These are phyloP conservation scores for Phainopepla nitens DNA, from an alignment of 2,113 vertebrate genomes.

Conservation along the genomic window DNA sequence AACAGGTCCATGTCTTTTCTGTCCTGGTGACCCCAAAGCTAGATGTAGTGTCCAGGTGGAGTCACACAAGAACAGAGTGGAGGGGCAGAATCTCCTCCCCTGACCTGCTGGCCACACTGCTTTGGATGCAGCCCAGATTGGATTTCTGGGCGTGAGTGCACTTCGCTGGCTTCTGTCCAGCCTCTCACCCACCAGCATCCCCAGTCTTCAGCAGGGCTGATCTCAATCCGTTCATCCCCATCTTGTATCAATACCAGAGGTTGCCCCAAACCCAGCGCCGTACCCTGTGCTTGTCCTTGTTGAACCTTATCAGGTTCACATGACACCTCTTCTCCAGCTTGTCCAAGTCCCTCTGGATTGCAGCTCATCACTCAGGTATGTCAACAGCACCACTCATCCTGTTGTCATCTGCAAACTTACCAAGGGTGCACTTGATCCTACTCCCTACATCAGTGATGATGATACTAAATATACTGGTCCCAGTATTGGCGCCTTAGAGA, in stretches of 20 bases:
- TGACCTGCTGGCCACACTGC: accelerated
- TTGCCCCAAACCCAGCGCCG: not conserved
- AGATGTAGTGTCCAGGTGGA: accelerated
- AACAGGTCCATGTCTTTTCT: not conserved
- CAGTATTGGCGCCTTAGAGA: accelerated
- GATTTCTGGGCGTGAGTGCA: not conserved
- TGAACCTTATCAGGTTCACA: not conserved
- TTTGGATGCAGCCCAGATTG: not conserved
- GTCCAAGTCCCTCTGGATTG: not conserved
- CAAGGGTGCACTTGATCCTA: not conserved
- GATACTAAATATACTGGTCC: not conserved
- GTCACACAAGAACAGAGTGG: accelerated
- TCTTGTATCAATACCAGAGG: accelerated
- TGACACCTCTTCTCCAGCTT: not conserved
- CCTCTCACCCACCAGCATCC: not conserved
- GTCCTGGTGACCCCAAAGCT: not conserved
- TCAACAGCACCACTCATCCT: not conserved
- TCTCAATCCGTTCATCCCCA: not conserved
- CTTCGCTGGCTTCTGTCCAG: not conserved
- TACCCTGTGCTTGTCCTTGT: not conserved
- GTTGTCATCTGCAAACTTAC: not conserved
- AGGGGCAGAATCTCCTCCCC: not conserved
- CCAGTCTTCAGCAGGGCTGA: not conserved
- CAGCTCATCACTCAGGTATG: accelerated
- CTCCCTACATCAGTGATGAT: not conserved